Evolutionary conservation across 2,888 invertebrate species (phyloP).

Genomic region (Ellobium chinense): DNA sequence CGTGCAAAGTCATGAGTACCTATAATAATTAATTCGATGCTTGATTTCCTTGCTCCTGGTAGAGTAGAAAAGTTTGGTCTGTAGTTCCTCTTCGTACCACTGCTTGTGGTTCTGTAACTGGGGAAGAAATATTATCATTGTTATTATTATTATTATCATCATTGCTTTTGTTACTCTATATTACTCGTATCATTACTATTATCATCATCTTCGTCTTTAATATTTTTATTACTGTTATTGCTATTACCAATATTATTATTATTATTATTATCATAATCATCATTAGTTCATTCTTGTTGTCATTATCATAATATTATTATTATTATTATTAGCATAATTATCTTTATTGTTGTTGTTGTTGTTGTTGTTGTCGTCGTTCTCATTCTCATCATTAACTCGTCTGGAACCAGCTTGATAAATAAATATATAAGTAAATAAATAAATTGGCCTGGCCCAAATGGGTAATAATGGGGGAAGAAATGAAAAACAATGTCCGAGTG

Average conservation of each 20-base stretch:
- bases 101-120: constrained; percentile 35
- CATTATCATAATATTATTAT: neutral
- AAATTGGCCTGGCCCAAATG: no score
- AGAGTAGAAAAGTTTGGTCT: constrained; percentile 42
- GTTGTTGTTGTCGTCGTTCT: neutral
- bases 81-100: constrained; percentile 45
- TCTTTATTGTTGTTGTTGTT: neutral
- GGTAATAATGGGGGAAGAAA: no score
- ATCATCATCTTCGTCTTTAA: neutral
- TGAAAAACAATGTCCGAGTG: no score
- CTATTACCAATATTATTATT: neutral
- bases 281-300: neutral
- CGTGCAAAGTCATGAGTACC: no score
- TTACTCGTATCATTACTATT: neutral
- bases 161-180: neutral
- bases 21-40: constrained; percentile 21
- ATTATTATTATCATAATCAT: neutral
- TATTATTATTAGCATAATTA: neutral
- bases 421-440: neutral
- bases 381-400: neutral
- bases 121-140: neutral
- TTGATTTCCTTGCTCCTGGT: constrained; percentile 42
- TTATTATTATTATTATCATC: neutral
- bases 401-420: neutral
- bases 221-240: neutral